Percentiles rank a stretch among this genome's conserved stretches.
These are phyloP conservation scores for Phataginus tetradactyla DNA, from an alignment of 2,797 vertebrate species.

Conservation along the genomic window DNA sequence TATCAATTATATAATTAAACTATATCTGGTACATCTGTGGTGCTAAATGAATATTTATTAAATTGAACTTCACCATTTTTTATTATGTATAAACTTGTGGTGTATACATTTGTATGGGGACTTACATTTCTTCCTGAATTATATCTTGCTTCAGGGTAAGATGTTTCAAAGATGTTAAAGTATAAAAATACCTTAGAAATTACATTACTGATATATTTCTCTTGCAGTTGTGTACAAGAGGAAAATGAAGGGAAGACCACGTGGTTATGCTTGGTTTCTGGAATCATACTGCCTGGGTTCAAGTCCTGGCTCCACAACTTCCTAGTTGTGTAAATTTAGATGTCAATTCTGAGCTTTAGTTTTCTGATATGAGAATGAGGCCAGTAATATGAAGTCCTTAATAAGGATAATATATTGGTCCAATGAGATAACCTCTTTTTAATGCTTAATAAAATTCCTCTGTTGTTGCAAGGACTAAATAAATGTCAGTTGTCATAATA, in stretches of 20 bases:
- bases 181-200: not conserved
- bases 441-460: not conserved
- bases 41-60: conserved; percentile 15
- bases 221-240: not conserved
- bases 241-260: not conserved
- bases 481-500: not conserved
- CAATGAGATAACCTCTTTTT: not conserved
- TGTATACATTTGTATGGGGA: not conserved
- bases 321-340: not conserved
- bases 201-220: not conserved
- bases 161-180: conserved; percentile 2
- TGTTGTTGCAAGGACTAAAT: not conserved
- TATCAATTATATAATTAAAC: not conserved
- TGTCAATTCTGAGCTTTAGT: not conserved
- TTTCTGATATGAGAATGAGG: not conserved
- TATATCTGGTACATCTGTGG: not conserved
- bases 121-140: not conserved
- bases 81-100: not conserved
- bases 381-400: not conserved
- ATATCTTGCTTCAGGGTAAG: not conserved
- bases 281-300: not conserved
- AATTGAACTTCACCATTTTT: not conserved
- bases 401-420: not conserved
- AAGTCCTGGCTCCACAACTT: not conserved
- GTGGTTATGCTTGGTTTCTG: not conserved